Evolutionary conservation across 1,140 invertebrate species (phyloP), one percentile per base, ranked within the genome.

Genomic region (Adelges cooleyi): DNA sequence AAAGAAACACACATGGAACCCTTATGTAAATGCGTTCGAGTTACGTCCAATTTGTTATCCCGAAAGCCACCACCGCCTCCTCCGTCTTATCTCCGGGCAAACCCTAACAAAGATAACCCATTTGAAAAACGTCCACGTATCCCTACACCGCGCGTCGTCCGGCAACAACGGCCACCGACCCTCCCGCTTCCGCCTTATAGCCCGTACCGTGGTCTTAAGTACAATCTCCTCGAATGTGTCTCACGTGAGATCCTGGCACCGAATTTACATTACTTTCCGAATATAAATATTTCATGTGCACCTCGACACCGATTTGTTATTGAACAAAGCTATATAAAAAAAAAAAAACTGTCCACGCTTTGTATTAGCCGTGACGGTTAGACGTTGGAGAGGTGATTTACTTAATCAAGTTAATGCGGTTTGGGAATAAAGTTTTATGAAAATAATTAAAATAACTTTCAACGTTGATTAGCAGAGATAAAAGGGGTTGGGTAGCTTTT

Each of bases 121-220:
- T 67, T 67, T 67, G 66, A 67, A 67, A 67, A 67, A 67, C 52
- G 66, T 67, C 66, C 53, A 56, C 66, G 66, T 67, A 56, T 67
- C 51, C 51, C 33, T 59, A 20, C 53, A 22, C 53, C 33, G 23
- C 36, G 53, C 33, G 22, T 56, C 22, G 38, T 54, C 51, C n/a
- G n/a, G 29, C 11, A 33, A 33, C 29, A 33, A 33, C 11, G 29
- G 29, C 29, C 11, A 5, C 29, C 29, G 11, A 33, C n/a, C n/a
- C n/a, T 10, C 46, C 20, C 46, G 17, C 23, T 22, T 1, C 6
- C 2, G 18, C 1, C 46, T 20, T 23, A 50, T n/a, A 25, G 2
- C 48, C 22, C 40, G 23, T 18, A 1, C 8, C 5, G n/a, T 22
- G 11, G 56, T 62, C 42, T 62, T 62, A 62, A 62, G 56, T 48